Percentiles rank a stretch among this genome's conserved stretches.
phyloP scores from a whole-genome alignment of 2,888 invertebrate species.

The Perizoma affinitatum region DNA sequence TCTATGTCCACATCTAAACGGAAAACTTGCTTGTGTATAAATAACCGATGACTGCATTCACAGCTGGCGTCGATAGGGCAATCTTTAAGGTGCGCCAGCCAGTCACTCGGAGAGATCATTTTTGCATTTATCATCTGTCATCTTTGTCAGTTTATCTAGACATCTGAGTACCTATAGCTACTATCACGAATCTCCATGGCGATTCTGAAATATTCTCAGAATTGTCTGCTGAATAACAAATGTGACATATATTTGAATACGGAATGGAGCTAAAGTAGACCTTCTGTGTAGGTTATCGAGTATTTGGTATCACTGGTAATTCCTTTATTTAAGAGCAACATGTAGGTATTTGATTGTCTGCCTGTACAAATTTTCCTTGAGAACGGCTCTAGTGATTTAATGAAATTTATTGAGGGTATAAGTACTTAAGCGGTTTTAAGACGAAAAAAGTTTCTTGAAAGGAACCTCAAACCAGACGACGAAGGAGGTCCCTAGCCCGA shows the following conservation, averaged over 20 bases:
- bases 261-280: background rate
- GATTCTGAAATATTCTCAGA: slow-evolving; percentile 46
- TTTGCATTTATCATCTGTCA: slow-evolving; percentile 45
- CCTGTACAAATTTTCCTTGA: background rate
- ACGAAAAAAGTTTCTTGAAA: no score
- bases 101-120: slow-evolving; percentile 37
- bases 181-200: slow-evolving; percentile 48
- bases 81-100: slow-evolving; percentile 56
- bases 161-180: slow-evolving; percentile 13
- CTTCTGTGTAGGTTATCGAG: background rate
- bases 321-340: no score
- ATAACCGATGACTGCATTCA: slow-evolving; percentile 49
- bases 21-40: slow-evolving; percentile 53
- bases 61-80: slow-evolving; percentile 48
- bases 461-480: no score
- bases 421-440: no score
- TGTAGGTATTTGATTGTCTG: background rate
- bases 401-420: no score
- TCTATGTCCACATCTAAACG: slow-evolving; percentile 34
- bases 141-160: slow-evolving; percentile 44
- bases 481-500: no score
- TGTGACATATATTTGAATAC: background rate
- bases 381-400: no score
- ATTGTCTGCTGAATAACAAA: slow-evolving; percentile 35
- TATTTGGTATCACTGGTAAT: no score